Evolutionary conservation across 2,797 vertebrate species (phyloP).

Genomic region (Pangasius sanitwongsei): DNA sequence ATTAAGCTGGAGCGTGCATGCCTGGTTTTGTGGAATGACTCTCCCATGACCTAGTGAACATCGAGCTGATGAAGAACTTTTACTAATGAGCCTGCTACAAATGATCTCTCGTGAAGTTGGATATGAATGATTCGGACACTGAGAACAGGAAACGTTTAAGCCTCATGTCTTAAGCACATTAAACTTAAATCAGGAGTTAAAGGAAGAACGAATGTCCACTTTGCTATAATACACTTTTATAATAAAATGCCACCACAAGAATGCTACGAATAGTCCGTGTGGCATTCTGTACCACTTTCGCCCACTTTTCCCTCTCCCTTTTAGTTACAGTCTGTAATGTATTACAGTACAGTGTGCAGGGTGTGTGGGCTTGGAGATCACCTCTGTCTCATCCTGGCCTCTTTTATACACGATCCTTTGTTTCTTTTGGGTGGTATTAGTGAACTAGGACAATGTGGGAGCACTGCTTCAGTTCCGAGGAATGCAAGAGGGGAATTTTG

Average conservation of each 20-base stretch:
- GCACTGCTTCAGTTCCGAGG: slow-evolving; percentile 67
- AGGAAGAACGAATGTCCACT: background rate
- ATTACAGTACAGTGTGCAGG: background rate
- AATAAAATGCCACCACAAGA: slow-evolving; percentile 13
- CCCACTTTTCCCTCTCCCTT: background rate
- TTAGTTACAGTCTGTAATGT: background rate
- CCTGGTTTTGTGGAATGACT: slow-evolving; percentile 38
- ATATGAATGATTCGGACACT: background rate
- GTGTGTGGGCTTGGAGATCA: slow-evolving; percentile 34
- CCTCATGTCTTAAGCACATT: background rate
- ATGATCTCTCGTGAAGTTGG: background rate
- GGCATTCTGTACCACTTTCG: slow-evolving; percentile 46
- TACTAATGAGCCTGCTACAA: slow-evolving; percentile 7
- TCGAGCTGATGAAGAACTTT: slow-evolving; percentile 37
- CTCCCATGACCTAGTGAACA: slow-evolving; percentile 32
- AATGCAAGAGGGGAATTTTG: slow-evolving; percentile 69
- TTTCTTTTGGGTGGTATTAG: slow-evolving; percentile 43
- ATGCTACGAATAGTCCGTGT: slow-evolving; percentile 20
- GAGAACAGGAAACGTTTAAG: background rate
- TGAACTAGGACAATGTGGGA: slow-evolving; percentile 71
- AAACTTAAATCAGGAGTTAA: slow-evolving; percentile 2
- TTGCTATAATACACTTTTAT: background rate
- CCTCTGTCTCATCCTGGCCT: slow-evolving; percentile 26
- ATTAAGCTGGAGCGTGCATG: slow-evolving; percentile 45
- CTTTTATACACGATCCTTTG: slow-evolving; percentile 21